Conservation (phyloP, 2,888 invertebrate genomes). For the Chesias legatella region DNA sequence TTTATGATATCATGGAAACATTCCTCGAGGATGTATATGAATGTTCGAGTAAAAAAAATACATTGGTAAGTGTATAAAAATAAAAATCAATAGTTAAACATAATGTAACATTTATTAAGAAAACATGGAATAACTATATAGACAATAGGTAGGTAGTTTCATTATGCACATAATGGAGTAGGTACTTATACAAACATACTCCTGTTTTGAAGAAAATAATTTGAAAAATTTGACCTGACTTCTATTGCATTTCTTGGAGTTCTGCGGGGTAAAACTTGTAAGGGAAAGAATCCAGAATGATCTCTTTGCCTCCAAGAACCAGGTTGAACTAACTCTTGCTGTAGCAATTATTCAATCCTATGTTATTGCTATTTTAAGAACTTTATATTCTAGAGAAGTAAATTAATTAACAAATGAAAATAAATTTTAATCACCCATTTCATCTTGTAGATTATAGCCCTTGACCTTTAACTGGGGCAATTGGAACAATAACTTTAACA, state of each 20-base stretch:
- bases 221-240: too few relatives aligned
- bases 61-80: too few relatives aligned
- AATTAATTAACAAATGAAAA: constrained; percentile 73
- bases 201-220: too few relatives aligned
- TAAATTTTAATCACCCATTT: constrained; percentile 80
- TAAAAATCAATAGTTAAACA: not conserved
- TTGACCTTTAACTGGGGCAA: constrained; percentile 82
- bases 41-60: too few relatives aligned
- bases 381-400: constrained; percentile 84
- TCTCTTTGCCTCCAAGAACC: too few relatives aligned
- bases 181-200: too few relatives aligned
- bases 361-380: constrained; percentile 83
- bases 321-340: too few relatives aligned
- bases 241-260: too few relatives aligned
- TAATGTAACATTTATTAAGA: constrained; percentile 1
- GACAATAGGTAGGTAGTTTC: constrained; percentile 1
- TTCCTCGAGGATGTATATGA: constrained; percentile 3
- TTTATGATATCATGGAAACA: constrained; percentile 7
- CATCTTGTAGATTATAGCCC: constrained; percentile 84
- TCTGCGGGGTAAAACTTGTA: too few relatives aligned
- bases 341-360: constrained; percentile 85
- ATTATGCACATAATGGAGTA: constrained; percentile 1
- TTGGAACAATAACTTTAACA: constrained; percentile 79
- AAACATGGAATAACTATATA: constrained; percentile 1
- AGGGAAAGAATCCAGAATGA: too few relatives aligned